phyloP scores from a whole-genome alignment of 2,797 vertebrate genomes.

The Ptychadena robeensis region DNA sequence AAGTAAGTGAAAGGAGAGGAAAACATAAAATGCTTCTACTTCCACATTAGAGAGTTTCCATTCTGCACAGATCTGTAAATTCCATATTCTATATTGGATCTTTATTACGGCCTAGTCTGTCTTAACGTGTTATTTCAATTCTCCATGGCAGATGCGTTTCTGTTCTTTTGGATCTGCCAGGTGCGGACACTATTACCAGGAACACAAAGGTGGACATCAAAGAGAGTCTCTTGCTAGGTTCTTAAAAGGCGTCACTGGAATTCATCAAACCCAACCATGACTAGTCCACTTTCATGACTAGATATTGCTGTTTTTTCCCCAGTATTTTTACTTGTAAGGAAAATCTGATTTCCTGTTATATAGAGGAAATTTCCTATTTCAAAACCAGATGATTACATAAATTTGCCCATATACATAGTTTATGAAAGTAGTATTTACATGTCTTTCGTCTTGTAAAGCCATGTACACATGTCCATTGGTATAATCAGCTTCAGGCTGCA shows the following conservation, averaged over 20 bases:
- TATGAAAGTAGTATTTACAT: no score
- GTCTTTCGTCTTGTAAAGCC: no score
- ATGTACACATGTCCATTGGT: background rate
- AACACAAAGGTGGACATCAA: conserved; percentile 65
- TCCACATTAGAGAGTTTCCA: conserved; percentile 64
- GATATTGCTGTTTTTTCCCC: conserved; percentile 36
- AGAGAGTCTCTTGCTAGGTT: conserved; percentile 60
- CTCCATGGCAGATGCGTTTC: conserved; percentile 63
- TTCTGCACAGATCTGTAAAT: conserved; percentile 43
- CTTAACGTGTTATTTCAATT: conserved; percentile 64
- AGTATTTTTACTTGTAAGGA: conserved; percentile 23
- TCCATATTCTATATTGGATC: conserved; percentile 49
- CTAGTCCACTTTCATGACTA: conserved; percentile 37
- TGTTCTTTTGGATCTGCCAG: conserved; percentile 66
- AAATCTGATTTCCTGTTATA: conserved; percentile 18
- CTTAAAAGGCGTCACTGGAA: conserved; percentile 64
- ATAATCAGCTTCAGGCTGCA: background rate
- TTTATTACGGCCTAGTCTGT: conserved; percentile 59
- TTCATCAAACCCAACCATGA: conserved; percentile 51
- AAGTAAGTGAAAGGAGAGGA: conserved; percentile 56
- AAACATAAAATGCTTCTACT: conserved; percentile 56
- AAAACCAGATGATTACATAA: background rate
- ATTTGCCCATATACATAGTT: no score
- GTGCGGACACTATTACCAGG: conserved; percentile 65
- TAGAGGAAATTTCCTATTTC: conserved; percentile 31